These are phyloP conservation scores for Sitta europaea DNA, from an alignment of 2,113 vertebrate genomes.

Conservation along the genomic window DNA sequence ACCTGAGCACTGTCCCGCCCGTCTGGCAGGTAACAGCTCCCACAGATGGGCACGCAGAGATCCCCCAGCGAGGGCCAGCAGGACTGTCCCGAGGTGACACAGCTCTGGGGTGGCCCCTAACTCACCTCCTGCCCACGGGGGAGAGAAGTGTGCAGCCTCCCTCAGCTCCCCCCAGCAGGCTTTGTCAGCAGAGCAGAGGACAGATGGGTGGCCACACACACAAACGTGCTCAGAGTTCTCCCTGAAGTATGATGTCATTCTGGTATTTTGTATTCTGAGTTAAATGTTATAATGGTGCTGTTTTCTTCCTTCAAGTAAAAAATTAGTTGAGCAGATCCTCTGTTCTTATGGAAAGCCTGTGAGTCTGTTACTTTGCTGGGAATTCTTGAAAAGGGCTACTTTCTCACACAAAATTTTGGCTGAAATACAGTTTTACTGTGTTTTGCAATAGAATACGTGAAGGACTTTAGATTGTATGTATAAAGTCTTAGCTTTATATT, in stretches of 20 bases:
- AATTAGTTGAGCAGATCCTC: neutral
- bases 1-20: too few species aligned
- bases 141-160: neutral
- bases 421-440: neutral
- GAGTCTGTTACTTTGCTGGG: neutral
- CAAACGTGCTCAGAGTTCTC: neutral
- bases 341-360: neutral
- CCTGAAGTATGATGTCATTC: neutral
- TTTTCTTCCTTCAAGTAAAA: conserved; percentile 11
- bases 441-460: neutral
- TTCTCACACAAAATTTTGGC: neutral
- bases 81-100: neutral
- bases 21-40: too few species aligned
- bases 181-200: neutral
- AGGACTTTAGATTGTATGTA: neutral
- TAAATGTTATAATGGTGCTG: neutral
- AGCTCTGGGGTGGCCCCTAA: neutral
- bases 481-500: neutral
- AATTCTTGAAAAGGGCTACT: neutral
- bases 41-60: rapidly evolving
- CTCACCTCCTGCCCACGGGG: neutral
- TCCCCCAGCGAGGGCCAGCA: neutral
- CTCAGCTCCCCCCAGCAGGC: neutral
- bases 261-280: neutral
- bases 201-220: neutral